phyloP scores from a whole-genome alignment of 2,888 invertebrate species.

The Dicranocentrus wangi region DNA sequence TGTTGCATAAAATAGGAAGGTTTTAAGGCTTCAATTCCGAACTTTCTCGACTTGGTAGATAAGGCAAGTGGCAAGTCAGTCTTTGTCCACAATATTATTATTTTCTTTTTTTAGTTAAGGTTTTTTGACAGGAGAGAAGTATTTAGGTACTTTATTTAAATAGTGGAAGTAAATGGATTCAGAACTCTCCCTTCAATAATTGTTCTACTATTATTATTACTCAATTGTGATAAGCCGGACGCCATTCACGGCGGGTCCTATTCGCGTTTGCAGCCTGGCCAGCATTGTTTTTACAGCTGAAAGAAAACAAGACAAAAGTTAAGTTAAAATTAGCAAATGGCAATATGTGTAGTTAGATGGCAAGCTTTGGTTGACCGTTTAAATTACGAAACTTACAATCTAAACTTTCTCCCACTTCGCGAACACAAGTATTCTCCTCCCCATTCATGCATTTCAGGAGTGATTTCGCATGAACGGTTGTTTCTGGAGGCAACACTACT shows the following conservation, averaged over 20 bases:
- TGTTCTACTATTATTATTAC: slow-evolving; percentile 25
- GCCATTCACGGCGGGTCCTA: slow-evolving; percentile 65
- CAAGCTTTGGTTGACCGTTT: no score
- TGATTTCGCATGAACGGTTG: slow-evolving; percentile 50
- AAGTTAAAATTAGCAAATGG: background rate
- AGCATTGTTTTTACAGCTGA: slow-evolving; percentile 66
- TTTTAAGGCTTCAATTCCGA: no score
- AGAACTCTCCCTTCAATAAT: no score
- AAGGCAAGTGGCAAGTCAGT: slow-evolving; percentile 60
- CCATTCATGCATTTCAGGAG: slow-evolving; percentile 56
- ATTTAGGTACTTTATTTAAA: slow-evolving; percentile 40
- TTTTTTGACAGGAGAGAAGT: background rate
- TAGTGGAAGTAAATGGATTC: no score
- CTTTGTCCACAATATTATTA: no score
- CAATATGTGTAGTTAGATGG: no score
- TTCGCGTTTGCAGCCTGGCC: slow-evolving; percentile 61
- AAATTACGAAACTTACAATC: slow-evolving; percentile 62
- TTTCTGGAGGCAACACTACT: slow-evolving; percentile 23
- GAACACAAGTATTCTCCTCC: slow-evolving; percentile 50
- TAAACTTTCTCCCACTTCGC: slow-evolving; percentile 59
- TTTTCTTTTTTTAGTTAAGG: slow-evolving; percentile 18
- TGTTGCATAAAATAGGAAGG: no score
- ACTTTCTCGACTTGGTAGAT: no score
- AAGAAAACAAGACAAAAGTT: slow-evolving; percentile 18
- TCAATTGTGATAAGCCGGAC: slow-evolving; percentile 67